Percentiles rank a stretch among this genome's conserved stretches.
Evolutionary conservation across 2,888 invertebrate species (phyloP).

Genomic region (Chymomyza fuscimana): DNA sequence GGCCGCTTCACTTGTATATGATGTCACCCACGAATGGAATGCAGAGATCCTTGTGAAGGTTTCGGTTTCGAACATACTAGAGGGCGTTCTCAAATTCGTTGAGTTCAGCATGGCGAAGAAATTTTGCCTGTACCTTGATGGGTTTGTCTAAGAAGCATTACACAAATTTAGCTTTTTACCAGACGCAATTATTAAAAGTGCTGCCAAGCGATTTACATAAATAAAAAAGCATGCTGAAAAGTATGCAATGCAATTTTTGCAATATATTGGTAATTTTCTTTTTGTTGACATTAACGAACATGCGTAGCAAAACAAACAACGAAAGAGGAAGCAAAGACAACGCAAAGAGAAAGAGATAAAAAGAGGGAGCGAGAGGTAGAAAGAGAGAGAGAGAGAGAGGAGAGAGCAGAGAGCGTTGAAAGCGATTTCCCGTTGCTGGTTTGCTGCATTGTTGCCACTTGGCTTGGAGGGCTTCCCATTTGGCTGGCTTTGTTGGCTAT

Average conservation of each 20-base stretch:
- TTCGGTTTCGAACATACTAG: too few species aligned
- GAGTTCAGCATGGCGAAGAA: too few species aligned
- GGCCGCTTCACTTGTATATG: too few species aligned
- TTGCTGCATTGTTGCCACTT: slow-evolving; percentile 35
- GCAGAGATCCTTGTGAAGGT: too few species aligned
- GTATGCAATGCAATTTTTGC: not conserved
- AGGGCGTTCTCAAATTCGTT: too few species aligned
- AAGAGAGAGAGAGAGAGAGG: not conserved
- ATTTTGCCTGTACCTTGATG: too few species aligned
- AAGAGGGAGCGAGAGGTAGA: not conserved
- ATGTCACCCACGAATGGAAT: too few species aligned
- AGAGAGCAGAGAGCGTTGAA: slow-evolving; percentile 31
- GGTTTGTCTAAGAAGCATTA: too few species aligned
- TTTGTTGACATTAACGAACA: slow-evolving; percentile 30
- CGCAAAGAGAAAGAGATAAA: not conserved
- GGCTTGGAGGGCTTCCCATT: slow-evolving; percentile 58
- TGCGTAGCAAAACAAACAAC: slow-evolving; percentile 50
- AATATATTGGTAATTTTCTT: not conserved
- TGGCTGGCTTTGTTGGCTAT: slow-evolving; percentile 16
- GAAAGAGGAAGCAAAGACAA: not conserved
- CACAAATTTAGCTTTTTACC: too few species aligned
- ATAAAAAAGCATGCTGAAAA: not conserved
- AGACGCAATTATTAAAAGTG: not conserved
- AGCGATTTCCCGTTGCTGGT: slow-evolving; percentile 32
- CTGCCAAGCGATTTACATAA: not conserved